These are phyloP conservation scores for Drosophila repletoides DNA, from an alignment of 1,140 invertebrate genomes.

Conservation along the genomic window DNA sequence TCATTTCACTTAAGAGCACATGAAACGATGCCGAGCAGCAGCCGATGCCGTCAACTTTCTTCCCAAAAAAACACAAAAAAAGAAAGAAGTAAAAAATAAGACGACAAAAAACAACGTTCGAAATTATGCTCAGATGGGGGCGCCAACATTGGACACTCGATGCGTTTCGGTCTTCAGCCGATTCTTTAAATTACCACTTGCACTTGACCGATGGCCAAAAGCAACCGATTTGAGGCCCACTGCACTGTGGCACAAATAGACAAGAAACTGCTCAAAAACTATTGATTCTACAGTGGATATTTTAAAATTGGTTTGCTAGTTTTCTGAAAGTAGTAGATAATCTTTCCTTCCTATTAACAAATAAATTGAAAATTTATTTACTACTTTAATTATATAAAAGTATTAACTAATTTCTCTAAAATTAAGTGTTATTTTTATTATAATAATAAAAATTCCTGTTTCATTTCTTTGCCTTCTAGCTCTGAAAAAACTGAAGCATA, in stretches of 20 bases:
- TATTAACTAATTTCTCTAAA: no score
- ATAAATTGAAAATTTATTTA: no score
- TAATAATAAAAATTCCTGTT: no score
- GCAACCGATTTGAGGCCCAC: conserved; percentile 6
- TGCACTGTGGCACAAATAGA: conserved; percentile 7
- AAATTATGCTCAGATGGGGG: conserved; percentile 68
- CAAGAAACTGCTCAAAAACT: no score
- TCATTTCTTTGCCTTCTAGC: no score
- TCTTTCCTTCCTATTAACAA: no score
- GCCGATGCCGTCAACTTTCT: conserved; percentile 55
- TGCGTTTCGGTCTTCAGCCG: conserved; percentile 36
- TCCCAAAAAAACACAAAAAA: conserved; percentile 26
- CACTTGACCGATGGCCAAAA: conserved; percentile 66
- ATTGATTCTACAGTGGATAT: no score
- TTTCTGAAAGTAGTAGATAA: no score
- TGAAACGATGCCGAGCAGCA: conserved; percentile 61
- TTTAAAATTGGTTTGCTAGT: no score
- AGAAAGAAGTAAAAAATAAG: neutral
- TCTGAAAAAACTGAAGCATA: no score
- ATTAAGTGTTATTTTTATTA: no score
- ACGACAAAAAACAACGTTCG: conserved; percentile 19
- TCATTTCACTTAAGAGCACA: conserved; percentile 75
- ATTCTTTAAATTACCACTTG: conserved; percentile 80
- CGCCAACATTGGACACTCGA: conserved; percentile 66
- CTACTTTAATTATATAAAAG: no score